These are phyloP conservation scores for Gorsachius magnificus DNA, from an alignment of 2,797 vertebrate genomes.

Conservation along the genomic window DNA sequence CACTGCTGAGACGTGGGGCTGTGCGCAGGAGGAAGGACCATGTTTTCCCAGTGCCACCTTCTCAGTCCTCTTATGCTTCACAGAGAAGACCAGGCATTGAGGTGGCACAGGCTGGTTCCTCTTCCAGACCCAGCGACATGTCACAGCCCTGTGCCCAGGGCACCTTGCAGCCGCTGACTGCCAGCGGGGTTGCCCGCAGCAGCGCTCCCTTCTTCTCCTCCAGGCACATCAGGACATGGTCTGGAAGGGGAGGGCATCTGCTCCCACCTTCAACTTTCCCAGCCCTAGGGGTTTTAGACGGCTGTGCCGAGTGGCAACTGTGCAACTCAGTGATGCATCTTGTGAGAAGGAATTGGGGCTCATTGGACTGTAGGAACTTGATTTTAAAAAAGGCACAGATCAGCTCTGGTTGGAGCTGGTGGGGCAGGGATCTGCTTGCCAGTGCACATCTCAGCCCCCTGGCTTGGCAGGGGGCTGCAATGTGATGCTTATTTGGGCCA, in stretches of 20 bases:
- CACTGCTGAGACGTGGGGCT: not conserved
- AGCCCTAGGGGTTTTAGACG: not conserved
- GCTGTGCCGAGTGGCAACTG: fast-evolving
- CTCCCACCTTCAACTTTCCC: not conserved
- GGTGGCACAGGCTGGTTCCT: not conserved
- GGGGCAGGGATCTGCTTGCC: not conserved
- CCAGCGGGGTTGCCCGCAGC: not conserved
- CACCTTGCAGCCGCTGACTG: fast-evolving
- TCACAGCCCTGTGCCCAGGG: not conserved
- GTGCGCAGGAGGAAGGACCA: not conserved
- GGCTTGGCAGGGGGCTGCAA: not conserved
- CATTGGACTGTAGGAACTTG: not conserved
- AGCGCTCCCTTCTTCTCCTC: not conserved
- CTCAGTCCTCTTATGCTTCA: not conserved
- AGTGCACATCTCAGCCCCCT: no score
- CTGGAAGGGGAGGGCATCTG: not conserved
- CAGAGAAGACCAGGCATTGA: not conserved
- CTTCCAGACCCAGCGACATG: no score
- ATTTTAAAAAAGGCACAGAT: fast-evolving
- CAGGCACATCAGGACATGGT: fast-evolving
- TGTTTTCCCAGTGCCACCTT: not conserved
- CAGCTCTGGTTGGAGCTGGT: no score
- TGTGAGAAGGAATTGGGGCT: not conserved
- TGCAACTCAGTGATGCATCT: not conserved
- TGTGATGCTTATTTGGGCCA: not conserved